Percentiles rank a stretch among this genome's conserved stretches.
Conservation (phyloP, 35 echinoderm and acorn worm genomes). For the Hemicentrotus pulcherrimus region DNA sequence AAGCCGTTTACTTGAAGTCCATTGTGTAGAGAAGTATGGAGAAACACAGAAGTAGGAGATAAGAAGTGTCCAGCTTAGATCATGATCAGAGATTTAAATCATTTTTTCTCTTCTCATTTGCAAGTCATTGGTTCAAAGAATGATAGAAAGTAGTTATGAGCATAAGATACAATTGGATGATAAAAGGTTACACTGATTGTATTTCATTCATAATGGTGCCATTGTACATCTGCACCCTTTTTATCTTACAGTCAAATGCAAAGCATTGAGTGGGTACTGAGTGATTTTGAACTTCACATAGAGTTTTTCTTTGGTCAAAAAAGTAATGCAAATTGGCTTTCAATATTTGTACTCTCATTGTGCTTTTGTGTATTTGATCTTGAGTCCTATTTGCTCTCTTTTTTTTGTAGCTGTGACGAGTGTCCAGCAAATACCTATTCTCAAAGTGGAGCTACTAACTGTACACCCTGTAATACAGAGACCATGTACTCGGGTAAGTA, state of each 20-base stretch:
- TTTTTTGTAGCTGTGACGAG: conserved; percentile 54
- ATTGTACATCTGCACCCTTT: background rate
- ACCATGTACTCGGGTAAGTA: conserved; percentile 83
- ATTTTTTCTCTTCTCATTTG: too few species aligned
- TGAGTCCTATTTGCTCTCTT: background rate
- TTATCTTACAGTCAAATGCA: background rate
- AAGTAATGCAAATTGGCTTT: background rate
- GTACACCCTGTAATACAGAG: conserved; percentile 57
- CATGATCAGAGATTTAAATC: too few species aligned
- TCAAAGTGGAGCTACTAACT: conserved; percentile 32
- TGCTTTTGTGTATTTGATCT: background rate
- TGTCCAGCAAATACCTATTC: conserved; percentile 70
- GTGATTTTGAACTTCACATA: background rate
- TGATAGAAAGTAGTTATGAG: background rate
- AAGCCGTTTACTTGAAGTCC: too few species aligned
- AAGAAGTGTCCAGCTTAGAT: too few species aligned
- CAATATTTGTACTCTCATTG: background rate
- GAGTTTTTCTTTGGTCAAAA: background rate
- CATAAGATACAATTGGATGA: background rate
- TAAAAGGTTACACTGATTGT: background rate
- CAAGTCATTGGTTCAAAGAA: background rate
- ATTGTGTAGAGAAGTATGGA: too few species aligned
- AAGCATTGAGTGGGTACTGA: background rate
- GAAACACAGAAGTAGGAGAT: background rate
- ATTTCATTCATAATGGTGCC: background rate